Evolutionary conservation across 1,140 invertebrate species (phyloP).

Genomic region (Telenomus remus): DNA sequence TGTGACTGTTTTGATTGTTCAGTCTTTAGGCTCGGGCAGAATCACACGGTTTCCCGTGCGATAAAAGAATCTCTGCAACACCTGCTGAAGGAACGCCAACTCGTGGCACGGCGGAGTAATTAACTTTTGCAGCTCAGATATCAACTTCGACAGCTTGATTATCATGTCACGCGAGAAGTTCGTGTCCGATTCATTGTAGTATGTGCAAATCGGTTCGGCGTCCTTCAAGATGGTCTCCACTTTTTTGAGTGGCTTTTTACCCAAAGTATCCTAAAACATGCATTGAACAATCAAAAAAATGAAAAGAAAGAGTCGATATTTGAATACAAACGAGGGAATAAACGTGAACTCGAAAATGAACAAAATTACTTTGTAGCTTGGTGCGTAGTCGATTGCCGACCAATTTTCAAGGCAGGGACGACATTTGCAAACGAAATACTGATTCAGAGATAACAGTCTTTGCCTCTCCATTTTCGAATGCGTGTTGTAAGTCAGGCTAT

Average conservation of each 20-base stretch:
- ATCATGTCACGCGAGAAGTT: slow-evolving; percentile 5
- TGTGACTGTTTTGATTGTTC: too few relatives aligned
- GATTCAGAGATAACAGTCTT: neutral
- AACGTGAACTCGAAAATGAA: too few relatives aligned
- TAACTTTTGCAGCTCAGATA: neutral
- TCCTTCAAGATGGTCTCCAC: neutral
- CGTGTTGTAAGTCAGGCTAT: neutral
- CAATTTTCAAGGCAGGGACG: slow-evolving; percentile 18
- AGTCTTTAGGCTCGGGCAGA: slow-evolving; percentile 1
- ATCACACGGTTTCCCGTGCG: neutral
- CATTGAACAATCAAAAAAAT: too few relatives aligned
- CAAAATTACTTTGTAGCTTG: slow-evolving; percentile 13
- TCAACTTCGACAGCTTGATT: slow-evolving; percentile 1
- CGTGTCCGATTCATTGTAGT: neutral
- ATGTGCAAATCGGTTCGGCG: neutral
- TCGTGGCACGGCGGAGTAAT: neutral
- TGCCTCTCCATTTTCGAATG: slow-evolving; percentile 7
- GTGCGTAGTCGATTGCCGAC: neutral
- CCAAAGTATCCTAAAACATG: too few relatives aligned
- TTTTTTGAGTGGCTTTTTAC: neutral
- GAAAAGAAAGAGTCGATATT: too few relatives aligned
- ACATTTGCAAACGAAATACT: slow-evolving; percentile 11
- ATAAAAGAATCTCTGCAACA: neutral
- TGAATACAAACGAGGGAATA: too few relatives aligned
- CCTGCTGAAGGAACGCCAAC: neutral